Base-by-base conservation (phyloP, 2,797 vertebrate species). In the Tenualosa thibaudeaui region DNA sequence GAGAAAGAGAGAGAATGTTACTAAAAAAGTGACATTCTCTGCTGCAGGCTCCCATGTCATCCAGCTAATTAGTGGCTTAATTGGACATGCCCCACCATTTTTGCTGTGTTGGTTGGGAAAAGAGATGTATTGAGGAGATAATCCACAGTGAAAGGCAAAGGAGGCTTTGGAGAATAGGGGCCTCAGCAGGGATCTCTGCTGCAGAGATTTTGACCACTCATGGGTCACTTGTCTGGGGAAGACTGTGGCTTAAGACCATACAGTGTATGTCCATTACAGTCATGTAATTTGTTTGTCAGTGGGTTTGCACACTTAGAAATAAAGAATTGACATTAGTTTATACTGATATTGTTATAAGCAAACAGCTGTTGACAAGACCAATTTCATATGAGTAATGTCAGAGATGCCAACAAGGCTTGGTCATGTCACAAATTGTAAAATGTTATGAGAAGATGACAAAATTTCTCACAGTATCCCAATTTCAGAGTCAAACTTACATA, bases 21-120 rank as follows among this genome's bases (percentile, higher is more conserved):
- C 24, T 68, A 68, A 13, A 71, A 5, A 31, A 71, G 13, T 15
- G 26, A 31, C 31, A 68, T 26, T 71, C 68, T 75, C 37, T 75
- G 37, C 86, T 86, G 56, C 51, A 81, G 82, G 62, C 83, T 40
- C 82, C 81, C 19, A 43, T 49, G 65, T 78, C 81, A 81, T 37
- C 60, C 50, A 54, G 81, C 84, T 88, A 88, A 88, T 90, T 88
- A 88, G 87, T 60, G 60, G 75, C 46, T 84, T 88, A 87, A 89
- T 89, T 86, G 75, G 71, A 89, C 68, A 87, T 83, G 84, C 62
- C 86, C 83, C 87, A 86, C 83, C 56, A 60, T 84, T 90, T 31
- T 83, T 85, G 68, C 84, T 86, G 82, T 86, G 84, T 83, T 85
- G 58, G 81, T 81, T 40, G 82, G 84, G 88, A 88, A 83, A 78